A percentile compares a stretch with the other conserved stretches of the same genome.
phyloP scores from a whole-genome alignment of 2,113 vertebrate genomes.

The Gobiocypris rarus region DNA sequence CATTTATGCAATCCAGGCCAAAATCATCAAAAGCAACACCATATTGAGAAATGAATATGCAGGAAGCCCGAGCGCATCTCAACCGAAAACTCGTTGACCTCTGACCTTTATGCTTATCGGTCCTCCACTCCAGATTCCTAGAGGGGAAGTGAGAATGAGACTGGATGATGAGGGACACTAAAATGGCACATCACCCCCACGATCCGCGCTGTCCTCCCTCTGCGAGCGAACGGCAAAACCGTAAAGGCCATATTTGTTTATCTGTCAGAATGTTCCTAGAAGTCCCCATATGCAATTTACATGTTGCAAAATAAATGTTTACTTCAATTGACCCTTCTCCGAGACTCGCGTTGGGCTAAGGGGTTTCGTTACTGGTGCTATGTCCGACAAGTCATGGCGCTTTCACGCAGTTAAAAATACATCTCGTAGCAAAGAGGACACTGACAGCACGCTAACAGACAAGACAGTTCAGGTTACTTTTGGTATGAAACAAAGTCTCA shows the following conservation, averaged over 20 bases:
- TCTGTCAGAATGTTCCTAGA: no score
- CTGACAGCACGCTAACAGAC: no score
- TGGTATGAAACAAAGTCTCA: no score
- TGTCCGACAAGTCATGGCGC: no score
- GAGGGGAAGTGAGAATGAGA: slow-evolving; percentile 56
- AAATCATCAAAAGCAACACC: background rate
- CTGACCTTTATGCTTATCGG: slow-evolving; percentile 45
- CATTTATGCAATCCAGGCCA: background rate
- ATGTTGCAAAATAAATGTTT: no score
- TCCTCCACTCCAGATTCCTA: slow-evolving; percentile 62
- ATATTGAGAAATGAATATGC: background rate
- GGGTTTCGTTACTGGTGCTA: no score
- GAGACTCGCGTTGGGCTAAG: no score
- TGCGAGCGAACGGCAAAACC: background rate
- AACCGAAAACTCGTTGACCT: slow-evolving; percentile 37
- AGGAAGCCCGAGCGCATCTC: background rate
- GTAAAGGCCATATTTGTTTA: background rate
- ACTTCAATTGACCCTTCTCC: no score
- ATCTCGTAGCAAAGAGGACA: no score
- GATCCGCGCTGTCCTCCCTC: background rate
- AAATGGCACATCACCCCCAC: slow-evolving; percentile 29
- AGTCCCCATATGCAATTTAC: no score
- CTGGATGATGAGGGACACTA: slow-evolving; percentile 39
- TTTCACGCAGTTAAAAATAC: no score
- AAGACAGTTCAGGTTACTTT: no score